phyloP scores from a whole-genome alignment of 2,113 vertebrate species.

The human (Homo sapiens) region GRCh38 chr1:246756501-246757000 shows the following conservation, averaged over 20 bases:
- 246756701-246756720: not conserved
- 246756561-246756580: not conserved
- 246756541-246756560: not conserved
- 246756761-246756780: not conserved
- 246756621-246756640: not conserved
- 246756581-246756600: not conserved
- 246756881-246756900: not conserved
- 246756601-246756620: not conserved
- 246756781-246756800: not conserved
- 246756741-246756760: not conserved
- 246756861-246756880: not conserved
- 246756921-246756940: not conserved
- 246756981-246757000: not conserved
- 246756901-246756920: not conserved
- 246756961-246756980: not conserved
- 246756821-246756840: not conserved
- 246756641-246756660: not conserved
- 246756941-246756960: not conserved
- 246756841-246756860: not conserved
- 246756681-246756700: not conserved
- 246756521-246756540: constrained; percentile 1
- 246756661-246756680: not conserved
- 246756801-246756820: not conserved
- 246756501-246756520: not conserved
- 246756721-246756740: not conserved